A percentile compares a stretch with the other conserved stretches of the same genome.
Evolutionary conservation across 2,888 invertebrate genomes (phyloP).

Genomic region (Chouioia cunea): DNA sequence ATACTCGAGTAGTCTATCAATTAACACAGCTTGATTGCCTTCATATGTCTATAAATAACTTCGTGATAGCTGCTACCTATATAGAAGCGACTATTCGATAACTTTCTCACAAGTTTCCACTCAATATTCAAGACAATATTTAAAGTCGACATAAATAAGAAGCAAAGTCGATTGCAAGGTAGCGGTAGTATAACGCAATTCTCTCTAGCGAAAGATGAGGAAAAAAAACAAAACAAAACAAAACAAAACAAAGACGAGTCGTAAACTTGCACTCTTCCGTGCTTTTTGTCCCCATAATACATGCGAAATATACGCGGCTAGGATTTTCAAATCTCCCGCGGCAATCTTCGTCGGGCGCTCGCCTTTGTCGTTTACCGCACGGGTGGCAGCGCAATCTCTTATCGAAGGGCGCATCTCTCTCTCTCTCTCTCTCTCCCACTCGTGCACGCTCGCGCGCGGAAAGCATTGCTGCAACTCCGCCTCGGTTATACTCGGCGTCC

Average conservation of each 20-base stretch:
- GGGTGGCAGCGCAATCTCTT: slow-evolving; percentile 14
- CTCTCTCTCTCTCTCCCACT: slow-evolving; percentile 11
- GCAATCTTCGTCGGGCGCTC: slow-evolving; percentile 20
- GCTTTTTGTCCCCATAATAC: slow-evolving; percentile 9
- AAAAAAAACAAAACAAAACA: no score
- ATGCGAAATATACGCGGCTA: slow-evolving; percentile 4
- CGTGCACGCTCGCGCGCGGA: not conserved
- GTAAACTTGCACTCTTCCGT: slow-evolving; percentile 10
- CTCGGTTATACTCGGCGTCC: not conserved
- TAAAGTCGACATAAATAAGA: no score
- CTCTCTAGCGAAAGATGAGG: no score
- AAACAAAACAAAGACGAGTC: not conserved
- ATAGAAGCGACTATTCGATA: no score
- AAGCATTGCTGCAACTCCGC: not conserved
- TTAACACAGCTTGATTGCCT: no score
- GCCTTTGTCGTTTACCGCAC: slow-evolving; percentile 34
- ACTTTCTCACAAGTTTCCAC: no score
- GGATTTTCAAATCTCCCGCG: slow-evolving; percentile 38
- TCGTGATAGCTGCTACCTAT: no score
- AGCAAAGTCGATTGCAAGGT: no score
- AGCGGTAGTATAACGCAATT: no score
- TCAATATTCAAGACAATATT: no score
- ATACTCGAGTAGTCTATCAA: no score
- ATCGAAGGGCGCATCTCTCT: slow-evolving; percentile 11
- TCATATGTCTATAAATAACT: no score